phyloP scores from a whole-genome alignment of 2,888 invertebrate species.

The Ectemnius continuus region DNA sequence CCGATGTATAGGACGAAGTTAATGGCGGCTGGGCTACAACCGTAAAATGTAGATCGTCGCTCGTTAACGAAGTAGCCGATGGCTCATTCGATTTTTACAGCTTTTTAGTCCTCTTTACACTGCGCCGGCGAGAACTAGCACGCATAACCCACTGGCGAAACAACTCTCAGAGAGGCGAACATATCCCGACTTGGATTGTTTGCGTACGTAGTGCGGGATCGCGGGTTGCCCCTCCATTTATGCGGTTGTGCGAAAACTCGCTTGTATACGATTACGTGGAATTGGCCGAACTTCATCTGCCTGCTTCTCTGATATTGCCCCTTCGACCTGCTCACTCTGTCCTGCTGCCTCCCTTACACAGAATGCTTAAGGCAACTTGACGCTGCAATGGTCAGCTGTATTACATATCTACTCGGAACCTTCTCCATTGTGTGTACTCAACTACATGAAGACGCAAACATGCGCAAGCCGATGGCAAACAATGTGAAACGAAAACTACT shows the following conservation, averaged over 20 bases:
- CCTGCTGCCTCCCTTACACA: conserved; percentile 4
- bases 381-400: conserved; percentile 10
- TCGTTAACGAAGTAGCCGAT: conserved; percentile 29
- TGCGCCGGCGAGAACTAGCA: conserved; percentile 26
- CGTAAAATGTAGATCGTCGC: conserved; percentile 42
- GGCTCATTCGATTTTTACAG: conserved; percentile 30
- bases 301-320: conserved; percentile 16
- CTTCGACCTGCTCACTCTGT: conserved; percentile 22
- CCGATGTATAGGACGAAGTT: conserved; percentile 25
- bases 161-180: background rate
- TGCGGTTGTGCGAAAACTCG: conserved; percentile 18
- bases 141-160: background rate
- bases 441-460: background rate
- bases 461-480: background rate
- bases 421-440: background rate
- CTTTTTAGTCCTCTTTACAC: conserved; percentile 23
- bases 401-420: conserved; percentile 11
- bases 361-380: conserved; percentile 14
- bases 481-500: background rate
- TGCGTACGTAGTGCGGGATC: background rate
- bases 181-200: background rate
- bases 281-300: conserved; percentile 24
- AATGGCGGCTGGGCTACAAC: conserved; percentile 20
- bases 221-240: background rate
- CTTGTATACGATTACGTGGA: conserved; percentile 13